Evolutionary conservation across 2,113 vertebrate species (phyloP), one percentile per base, ranked within the genome.

Genomic region (Sardina pilchardus): DNA sequence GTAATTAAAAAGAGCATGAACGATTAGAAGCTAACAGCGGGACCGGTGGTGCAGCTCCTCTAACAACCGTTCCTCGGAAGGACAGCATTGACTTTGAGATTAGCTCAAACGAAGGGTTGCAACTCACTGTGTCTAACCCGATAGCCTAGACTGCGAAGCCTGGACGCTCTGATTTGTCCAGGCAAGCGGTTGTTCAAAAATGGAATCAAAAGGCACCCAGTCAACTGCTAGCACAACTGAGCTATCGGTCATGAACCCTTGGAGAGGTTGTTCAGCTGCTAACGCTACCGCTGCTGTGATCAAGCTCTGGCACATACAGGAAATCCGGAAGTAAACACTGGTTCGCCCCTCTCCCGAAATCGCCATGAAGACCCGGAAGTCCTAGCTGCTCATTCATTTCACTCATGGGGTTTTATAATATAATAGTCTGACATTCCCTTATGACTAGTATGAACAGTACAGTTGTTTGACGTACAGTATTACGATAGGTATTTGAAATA

Each of bases 291-390:
- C 44, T 87, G 89, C 94, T 91, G 91, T 94, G 87, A 86, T 85
- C 85, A 71, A 86, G 71, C 78, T 88, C 89, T 88, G 83, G 94
- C 95, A 94, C 92, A 90, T 91, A 91, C 89, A 89, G 88, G 88
- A 90, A 87, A 95, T 95, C 95, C 96, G 96, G 96, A 97, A 97
- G 96, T 97, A 97, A 97, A 97, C 96, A 97, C 92, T 93, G 92
- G 90, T 85, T 85, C 89, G 84, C 87, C 89, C 87, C 81, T 71
- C 59, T 88, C 84, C 83, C 71, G 14, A 78, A 78, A 78, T 78
- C 26, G 71, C 71, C 34, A 88, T 78, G 71, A 34, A 16, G 71
- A 78, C 90, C 89, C 88, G 90, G 86, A 84, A 85, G 90, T 91
- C 91, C 88, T 82, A 45, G 19, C 14, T 17, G 19, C 6, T 5